Percentiles rank a stretch among this genome's conserved stretches.
These are phyloP conservation scores for Platygyra sinensis DNA, from an alignment of 64 coral and sea anemone species.

Conservation along the genomic window DNA sequence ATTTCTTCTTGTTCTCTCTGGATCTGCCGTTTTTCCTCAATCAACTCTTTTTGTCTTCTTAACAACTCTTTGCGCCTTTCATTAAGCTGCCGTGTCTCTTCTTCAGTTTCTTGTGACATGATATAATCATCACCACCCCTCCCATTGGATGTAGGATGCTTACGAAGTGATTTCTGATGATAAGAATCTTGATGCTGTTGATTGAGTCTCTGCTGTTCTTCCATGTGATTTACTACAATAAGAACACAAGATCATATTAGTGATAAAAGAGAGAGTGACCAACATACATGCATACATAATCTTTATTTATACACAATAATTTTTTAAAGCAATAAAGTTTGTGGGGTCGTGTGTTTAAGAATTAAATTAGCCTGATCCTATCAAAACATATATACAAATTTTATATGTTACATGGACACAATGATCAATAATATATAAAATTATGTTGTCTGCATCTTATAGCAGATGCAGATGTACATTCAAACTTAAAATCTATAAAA, in stretches of 20 bases:
- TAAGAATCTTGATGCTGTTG: not conserved
- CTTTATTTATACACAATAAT: no score
- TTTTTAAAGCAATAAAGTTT: no score
- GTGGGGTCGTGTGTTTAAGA: no score
- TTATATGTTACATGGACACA: no score
- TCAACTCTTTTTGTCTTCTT: constrained; percentile 49
- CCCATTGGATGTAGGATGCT: not conserved
- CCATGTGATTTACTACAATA: not conserved
- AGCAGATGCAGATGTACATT: no score
- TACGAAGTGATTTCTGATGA: not conserved
- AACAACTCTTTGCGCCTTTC: constrained; percentile 43
- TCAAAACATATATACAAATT: no score
- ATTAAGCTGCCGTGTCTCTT: constrained; percentile 40
- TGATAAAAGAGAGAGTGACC: not conserved
- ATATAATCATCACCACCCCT: not conserved
- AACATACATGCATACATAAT: no score
- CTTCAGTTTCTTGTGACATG: constrained; percentile 7
- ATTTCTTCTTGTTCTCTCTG: constrained; percentile 82
- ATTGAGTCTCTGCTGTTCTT: not conserved
- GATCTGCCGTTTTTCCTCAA: constrained; percentile 68
- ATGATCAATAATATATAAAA: no score
- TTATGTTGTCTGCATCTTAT: no score
- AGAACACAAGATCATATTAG: not conserved
- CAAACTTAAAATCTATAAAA: no score
- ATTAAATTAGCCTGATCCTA: no score